Percentiles rank a stretch among this genome's conserved stretches.
phyloP scores from a whole-genome alignment of 2,113 vertebrate species.

The Laticauda colubrina region DNA sequence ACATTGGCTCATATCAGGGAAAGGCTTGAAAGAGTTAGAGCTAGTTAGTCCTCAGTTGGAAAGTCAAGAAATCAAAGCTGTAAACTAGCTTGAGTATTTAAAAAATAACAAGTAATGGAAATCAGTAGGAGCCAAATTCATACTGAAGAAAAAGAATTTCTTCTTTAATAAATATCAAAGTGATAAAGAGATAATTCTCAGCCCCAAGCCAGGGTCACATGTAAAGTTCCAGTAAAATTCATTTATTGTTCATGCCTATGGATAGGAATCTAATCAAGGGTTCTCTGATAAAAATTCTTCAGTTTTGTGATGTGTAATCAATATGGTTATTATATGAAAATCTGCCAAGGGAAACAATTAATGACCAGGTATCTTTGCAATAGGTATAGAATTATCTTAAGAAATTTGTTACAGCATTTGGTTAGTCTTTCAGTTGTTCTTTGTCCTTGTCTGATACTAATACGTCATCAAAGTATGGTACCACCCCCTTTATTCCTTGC shows the following conservation, averaged over 20 bases:
- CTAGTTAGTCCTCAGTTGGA: background rate
- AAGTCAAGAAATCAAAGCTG: background rate
- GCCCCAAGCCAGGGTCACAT: too few species aligned
- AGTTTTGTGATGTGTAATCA: background rate
- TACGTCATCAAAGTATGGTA: too few species aligned
- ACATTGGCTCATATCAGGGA: background rate
- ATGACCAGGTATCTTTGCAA: background rate
- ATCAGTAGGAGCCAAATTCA: background rate
- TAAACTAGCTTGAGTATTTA: background rate
- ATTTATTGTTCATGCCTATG: background rate
- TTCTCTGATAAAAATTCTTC: background rate
- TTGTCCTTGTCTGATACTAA: too few species aligned
- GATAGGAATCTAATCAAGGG: background rate
- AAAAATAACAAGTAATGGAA: background rate
- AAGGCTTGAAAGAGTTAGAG: background rate
- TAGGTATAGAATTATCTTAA: background rate
- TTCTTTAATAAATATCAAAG: background rate
- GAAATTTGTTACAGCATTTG: background rate
- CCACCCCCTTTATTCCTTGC: too few species aligned
- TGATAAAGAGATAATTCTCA: background rate
- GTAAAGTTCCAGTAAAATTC: background rate
- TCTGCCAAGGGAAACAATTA: background rate
- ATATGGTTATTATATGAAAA: background rate
- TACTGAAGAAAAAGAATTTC: background rate
- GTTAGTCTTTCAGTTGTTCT: too few species aligned